Conservation (phyloP, 2,797 vertebrate genomes). For the Mus spretus region DNA sequence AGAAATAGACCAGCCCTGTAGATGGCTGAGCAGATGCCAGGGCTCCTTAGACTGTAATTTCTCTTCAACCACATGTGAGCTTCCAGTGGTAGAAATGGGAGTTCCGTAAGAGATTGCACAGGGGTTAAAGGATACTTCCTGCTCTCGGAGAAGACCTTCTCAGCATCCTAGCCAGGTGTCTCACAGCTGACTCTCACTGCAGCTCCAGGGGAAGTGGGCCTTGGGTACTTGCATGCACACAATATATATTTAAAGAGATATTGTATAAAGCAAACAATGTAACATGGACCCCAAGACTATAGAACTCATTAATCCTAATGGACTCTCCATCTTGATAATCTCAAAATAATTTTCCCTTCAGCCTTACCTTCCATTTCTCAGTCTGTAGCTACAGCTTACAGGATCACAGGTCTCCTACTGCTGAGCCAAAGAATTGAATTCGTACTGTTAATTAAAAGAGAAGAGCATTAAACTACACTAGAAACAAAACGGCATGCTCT, state of each 20-base stretch:
- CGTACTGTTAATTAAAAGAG: constrained; percentile 60
- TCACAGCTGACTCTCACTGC: not conserved
- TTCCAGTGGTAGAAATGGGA: not conserved
- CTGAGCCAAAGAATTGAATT: not conserved
- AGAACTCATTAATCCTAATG: not conserved
- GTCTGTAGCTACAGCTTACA: not conserved
- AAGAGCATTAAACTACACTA: constrained; percentile 1
- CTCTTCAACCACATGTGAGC: not conserved
- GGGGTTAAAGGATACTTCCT: not conserved
- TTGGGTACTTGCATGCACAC: not conserved
- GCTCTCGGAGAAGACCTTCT: not conserved
- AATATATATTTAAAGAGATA: not conserved
- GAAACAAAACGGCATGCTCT: constrained; percentile 42
- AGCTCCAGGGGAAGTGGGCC: not conserved
- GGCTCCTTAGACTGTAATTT: not conserved
- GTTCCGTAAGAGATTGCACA: not conserved
- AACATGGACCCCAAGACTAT: not conserved
- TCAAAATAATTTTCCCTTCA: constrained; percentile 13
- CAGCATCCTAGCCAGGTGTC: too few relatives aligned
- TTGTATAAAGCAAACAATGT: not conserved
- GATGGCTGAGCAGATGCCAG: not conserved
- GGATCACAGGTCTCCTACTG: not conserved
- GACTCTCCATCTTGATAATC: not conserved
- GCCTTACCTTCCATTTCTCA: not conserved
- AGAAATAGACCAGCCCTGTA: not conserved